phyloP scores from a whole-genome alignment of 2,888 invertebrate genomes.

The Rhamnusium bicolor region DNA sequence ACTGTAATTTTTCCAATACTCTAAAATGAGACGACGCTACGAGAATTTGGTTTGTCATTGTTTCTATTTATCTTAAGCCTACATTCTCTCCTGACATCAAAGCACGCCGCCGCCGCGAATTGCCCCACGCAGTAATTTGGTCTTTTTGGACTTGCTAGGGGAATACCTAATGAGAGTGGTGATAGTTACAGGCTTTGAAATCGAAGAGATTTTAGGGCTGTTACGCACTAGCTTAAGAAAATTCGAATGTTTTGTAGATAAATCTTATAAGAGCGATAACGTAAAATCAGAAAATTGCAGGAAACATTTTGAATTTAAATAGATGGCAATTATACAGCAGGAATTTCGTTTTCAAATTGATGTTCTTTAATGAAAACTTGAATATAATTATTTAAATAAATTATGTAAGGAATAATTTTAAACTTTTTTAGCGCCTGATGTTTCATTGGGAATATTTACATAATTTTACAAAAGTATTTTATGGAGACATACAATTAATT shows the following conservation, averaged over 20 bases:
- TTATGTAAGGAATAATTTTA: background rate
- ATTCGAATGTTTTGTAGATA: conserved; percentile 45
- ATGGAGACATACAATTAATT: background rate
- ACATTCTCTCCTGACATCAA: background rate
- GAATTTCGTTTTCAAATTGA: background rate
- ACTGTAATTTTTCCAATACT: background rate
- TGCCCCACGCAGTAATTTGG: conserved; percentile 23
- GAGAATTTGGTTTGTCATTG: background rate
- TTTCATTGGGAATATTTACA: background rate
- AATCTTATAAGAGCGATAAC: conserved; percentile 45
- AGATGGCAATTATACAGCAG: conserved; percentile 35
- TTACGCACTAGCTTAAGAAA: conserved; percentile 43
- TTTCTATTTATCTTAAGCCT: background rate
- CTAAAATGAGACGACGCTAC: background rate
- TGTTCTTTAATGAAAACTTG: background rate
- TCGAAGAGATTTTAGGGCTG: conserved; percentile 29
- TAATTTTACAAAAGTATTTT: background rate
- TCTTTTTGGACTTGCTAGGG: conserved; percentile 23
- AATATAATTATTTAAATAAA: background rate
- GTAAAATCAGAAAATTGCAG: conserved; percentile 44
- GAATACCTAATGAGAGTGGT: conserved; percentile 23
- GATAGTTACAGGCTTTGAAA: conserved; percentile 21
- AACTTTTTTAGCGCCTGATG: background rate
- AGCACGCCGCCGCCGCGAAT: conserved; percentile 9
- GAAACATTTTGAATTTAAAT: conserved; percentile 48